These are phyloP conservation scores for Notarius quadriscutis DNA, from an alignment of 2,113 vertebrate genomes.

Conservation along the genomic window DNA sequence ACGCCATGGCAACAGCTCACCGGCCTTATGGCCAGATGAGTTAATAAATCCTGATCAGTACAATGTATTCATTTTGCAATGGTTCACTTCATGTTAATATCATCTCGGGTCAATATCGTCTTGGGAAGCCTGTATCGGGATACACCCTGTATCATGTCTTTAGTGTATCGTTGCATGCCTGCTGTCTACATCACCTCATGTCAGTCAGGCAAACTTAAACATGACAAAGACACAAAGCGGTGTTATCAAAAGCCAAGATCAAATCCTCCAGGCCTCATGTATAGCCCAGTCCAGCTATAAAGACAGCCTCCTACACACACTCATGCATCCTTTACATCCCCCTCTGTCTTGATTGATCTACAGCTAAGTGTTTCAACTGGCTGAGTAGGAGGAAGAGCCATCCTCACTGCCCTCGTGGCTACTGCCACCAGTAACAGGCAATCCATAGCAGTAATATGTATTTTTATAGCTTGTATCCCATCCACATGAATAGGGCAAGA, in stretches of 20 bases:
- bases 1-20: too few relatives aligned
- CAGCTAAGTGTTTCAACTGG: not conserved
- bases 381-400: too few relatives aligned
- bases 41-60: not conserved
- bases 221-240: not conserved
- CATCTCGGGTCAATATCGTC: not conserved
- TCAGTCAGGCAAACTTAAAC: not conserved
- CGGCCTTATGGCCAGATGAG: too few relatives aligned
- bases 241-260: not conserved
- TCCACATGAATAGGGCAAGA: conserved; percentile 32
- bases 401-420: not conserved
- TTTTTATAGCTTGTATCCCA: conserved; percentile 33
- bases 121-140: not conserved
- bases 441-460: conserved; percentile 10
- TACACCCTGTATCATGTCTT: not conserved
- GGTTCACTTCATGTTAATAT: not conserved
- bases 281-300: not conserved
- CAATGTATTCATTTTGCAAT: not conserved
- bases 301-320: not conserved
- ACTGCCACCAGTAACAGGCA: not conserved
- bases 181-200: not conserved
- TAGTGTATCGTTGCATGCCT: not conserved
- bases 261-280: not conserved
- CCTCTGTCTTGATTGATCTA: conserved; percentile 11
- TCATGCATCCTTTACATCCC: not conserved